Base-by-base conservation (phyloP, 2,797 vertebrate species). In the Lutjanus argentimaculatus region DNA sequence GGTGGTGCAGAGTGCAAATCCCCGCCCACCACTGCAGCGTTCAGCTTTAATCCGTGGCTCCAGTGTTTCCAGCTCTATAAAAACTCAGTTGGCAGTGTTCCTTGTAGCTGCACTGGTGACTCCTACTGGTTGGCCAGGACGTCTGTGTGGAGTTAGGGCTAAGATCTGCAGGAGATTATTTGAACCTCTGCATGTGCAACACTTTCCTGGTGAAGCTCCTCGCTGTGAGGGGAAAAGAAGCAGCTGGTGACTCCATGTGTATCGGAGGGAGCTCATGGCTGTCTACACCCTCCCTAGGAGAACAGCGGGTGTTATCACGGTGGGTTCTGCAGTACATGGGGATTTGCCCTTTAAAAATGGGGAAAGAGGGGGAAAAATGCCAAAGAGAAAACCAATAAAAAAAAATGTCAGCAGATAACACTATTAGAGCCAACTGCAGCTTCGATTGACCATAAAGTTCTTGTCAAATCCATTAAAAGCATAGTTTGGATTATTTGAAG, bases 181-280 rank as follows among this genome's bases (percentile, higher is more conserved):
- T 83, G 66, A 88, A 82, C 67, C 84, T 75, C 76, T 59, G 74
- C 51, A 2, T 76, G 74, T 4, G 53, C 53, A 56, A 45, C 67
- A 66, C 42, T 65, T 77, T 77, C 63, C 76, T 19, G 21, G 80
- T 74, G 58, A 73, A 82, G 72, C 56, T 65, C 67, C 65, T 85
- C 3, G 2, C 79, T 82, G 84, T 85, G 77, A 75, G 80, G 72
- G 80, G 74, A 90, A 81, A 90, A 63, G 81, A 87, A 90, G 70
- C 91, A 93, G 82, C 85, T 83, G 85, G 79, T 46, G 82, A 58
- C 77, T 82, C 73, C 53, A 48, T 80, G 77, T 70, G 81, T 57
- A 67, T 56, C 1, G 45, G 55, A 57, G 70, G 69, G 66, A 56
- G 78, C 72, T 16, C 78, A 63, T 51, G 70, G 57, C 49, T 42